Conservation (phyloP, 2,113 vertebrate genomes). For the Sigmodon hispidus region DNA sequence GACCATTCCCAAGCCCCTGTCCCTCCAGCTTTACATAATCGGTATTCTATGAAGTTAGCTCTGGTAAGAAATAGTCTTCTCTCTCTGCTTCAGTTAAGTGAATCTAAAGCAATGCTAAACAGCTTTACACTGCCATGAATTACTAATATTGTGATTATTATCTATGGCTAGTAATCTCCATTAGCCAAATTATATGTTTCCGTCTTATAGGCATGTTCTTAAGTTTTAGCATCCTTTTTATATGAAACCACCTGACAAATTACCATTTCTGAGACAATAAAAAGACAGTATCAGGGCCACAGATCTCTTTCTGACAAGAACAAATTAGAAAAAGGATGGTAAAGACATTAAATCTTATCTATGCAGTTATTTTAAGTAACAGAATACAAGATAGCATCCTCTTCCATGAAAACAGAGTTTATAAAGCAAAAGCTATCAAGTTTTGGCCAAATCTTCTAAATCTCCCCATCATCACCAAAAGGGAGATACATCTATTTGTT, state of each 20-base stretch:
- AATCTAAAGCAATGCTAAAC: constrained; percentile 58
- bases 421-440: constrained; percentile 21
- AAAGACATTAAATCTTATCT: constrained; percentile 80
- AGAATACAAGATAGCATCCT: constrained; percentile 38
- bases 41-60: not conserved
- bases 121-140: constrained; percentile 75
- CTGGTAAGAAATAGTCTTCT: not conserved
- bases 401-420: constrained; percentile 54
- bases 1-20: not conserved
- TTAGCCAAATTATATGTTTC: constrained; percentile 76
- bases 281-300: constrained; percentile 79
- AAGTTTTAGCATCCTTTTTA: constrained; percentile 71
- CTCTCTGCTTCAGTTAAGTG: constrained; percentile 15
- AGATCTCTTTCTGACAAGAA: constrained; percentile 78
- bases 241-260: constrained; percentile 79
- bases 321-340: constrained; percentile 71
- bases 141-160: constrained; percentile 80
- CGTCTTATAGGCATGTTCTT: constrained; percentile 79
- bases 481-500: not conserved
- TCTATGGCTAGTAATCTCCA: constrained; percentile 79
- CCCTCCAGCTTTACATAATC: not conserved
- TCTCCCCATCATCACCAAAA: constrained; percentile 23
- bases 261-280: constrained; percentile 77
- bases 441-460: constrained; percentile 48
- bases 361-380: constrained; percentile 76